These are phyloP conservation scores for Phania funesta DNA, from an alignment of 2,888 invertebrate species.

Conservation along the genomic window DNA sequence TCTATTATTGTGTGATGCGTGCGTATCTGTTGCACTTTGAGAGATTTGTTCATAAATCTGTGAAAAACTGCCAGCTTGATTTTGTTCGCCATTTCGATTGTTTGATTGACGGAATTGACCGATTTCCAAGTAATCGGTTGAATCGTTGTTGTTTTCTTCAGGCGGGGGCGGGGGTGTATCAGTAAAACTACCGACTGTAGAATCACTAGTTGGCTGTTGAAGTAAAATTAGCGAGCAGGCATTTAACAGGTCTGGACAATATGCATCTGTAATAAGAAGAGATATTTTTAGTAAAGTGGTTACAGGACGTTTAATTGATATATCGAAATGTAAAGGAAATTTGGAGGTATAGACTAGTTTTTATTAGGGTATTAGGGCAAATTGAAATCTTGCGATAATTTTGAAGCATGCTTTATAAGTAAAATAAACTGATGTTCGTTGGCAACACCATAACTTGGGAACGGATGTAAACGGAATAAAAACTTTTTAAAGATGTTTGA, in stretches of 20 bases:
- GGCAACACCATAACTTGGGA: too few species aligned
- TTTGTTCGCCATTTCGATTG: conserved; percentile 14
- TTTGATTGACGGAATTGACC: conserved; percentile 70
- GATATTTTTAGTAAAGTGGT: not conserved
- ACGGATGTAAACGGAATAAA: too few species aligned
- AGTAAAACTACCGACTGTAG: conserved; percentile 76
- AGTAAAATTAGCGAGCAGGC: conserved; percentile 78
- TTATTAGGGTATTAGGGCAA: too few species aligned
- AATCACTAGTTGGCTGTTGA: conserved; percentile 74
- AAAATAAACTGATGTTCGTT: too few species aligned
- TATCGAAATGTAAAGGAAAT: too few species aligned
- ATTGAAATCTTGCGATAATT: too few species aligned
- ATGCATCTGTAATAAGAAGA: conserved; percentile 73
- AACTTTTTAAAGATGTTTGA: too few species aligned
- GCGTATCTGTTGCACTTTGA: conserved; percentile 2
- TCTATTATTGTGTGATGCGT: conserved; percentile 35
- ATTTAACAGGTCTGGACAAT: conserved; percentile 78
- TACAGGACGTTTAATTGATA: too few species aligned
- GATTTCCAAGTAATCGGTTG: conserved; percentile 78
- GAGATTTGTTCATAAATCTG: conserved; percentile 53
- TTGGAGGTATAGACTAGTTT: too few species aligned
- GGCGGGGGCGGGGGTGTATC: conserved; percentile 72
- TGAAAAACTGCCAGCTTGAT: conserved; percentile 56
- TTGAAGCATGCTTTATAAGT: too few species aligned
- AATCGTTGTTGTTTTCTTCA: conserved; percentile 52